Conservation (phyloP, 2,888 invertebrate genomes). For the Cerceris rybyensis region DNA sequence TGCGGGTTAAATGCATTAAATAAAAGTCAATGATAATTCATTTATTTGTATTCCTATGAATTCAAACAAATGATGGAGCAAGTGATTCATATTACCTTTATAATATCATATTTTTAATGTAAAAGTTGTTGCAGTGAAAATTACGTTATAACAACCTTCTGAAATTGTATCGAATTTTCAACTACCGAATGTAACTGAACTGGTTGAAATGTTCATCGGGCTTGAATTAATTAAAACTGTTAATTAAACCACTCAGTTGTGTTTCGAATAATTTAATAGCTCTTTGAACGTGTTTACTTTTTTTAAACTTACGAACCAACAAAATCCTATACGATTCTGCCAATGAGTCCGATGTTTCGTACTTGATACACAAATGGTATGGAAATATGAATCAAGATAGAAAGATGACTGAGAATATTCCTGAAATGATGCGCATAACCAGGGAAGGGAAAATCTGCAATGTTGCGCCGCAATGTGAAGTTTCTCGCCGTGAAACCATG, state of each 20-base stretch:
- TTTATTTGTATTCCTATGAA: background rate
- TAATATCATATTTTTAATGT: background rate
- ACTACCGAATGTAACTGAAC: background rate
- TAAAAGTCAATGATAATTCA: background rate
- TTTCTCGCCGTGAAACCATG: slow-evolving; percentile 10
- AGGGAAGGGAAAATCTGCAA: slow-evolving; percentile 22
- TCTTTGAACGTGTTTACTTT: no score
- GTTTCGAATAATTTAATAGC: no score
- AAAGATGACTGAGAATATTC: slow-evolving; percentile 4
- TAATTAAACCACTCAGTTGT: background rate
- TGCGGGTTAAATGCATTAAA: background rate
- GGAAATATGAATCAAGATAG: slow-evolving; percentile 12
- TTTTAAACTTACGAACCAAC: no score
- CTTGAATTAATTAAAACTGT: background rate
- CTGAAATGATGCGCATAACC: slow-evolving; percentile 4
- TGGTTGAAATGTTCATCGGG: background rate
- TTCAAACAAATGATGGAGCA: background rate
- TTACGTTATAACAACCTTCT: background rate
- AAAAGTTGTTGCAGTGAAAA: background rate
- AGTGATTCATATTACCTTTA: background rate
- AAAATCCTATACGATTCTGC: no score
- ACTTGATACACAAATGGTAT: slow-evolving; percentile 6
- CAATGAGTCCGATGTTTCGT: background rate
- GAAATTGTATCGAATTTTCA: background rate
- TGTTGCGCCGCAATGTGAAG: slow-evolving; percentile 22